Evolutionary conservation across 2,113 vertebrate species (phyloP).

Genomic region (Rhagologus leucostigma): DNA sequence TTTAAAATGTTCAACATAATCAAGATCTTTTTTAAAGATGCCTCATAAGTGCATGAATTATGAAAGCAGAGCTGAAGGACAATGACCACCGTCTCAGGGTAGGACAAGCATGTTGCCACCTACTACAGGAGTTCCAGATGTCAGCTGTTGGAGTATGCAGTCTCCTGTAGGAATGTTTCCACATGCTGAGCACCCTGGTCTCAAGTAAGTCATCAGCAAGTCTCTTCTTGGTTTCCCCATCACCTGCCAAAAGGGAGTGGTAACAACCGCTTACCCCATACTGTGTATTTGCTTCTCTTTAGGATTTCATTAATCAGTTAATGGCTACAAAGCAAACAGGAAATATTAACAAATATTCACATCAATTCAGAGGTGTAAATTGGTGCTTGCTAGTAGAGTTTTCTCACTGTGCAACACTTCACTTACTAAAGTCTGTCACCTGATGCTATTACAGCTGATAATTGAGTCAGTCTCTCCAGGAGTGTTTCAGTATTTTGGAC

Average conservation of each 20-base stretch:
- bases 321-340: conserved; percentile 12
- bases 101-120: not conserved
- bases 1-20: not conserved
- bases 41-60: not conserved
- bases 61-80: not conserved
- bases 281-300: not conserved
- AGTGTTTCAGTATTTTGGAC: not conserved
- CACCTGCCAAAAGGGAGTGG: not conserved
- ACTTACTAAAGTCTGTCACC: not conserved
- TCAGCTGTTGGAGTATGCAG: not conserved
- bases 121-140: not conserved
- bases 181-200: not conserved
- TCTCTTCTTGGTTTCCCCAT: not conserved
- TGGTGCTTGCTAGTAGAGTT: conserved; percentile 29
- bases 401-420: conserved; percentile 17
- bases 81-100: too few relatives aligned
- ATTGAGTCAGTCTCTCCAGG: conserved; percentile 14
- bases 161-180: not conserved
- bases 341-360: conserved; percentile 26
- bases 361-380: conserved; percentile 51
- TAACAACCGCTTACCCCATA: conserved; percentile 8
- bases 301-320: conserved; percentile 47
- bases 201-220: not conserved
- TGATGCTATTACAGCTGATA: conserved; percentile 31
- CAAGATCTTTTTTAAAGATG: not conserved